Conservation (phyloP, 2,888 invertebrate genomes). For the Drosophila eohydei region DNA sequence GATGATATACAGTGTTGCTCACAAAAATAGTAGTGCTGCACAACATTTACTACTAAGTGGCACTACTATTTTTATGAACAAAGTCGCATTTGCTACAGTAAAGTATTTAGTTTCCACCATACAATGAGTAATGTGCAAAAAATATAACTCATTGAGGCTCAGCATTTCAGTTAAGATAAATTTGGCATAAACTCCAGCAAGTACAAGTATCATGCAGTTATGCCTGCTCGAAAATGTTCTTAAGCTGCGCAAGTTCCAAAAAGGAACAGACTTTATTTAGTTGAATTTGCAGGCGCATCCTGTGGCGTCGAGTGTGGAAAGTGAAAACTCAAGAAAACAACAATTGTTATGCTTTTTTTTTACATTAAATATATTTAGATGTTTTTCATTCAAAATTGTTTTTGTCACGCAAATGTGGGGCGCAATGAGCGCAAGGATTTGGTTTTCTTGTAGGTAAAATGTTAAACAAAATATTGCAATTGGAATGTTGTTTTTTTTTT, state of each 20-base stretch:
- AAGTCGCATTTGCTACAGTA: too few species aligned
- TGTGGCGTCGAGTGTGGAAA: not conserved
- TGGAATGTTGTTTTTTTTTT: slow-evolving; percentile 55
- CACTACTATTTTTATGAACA: too few species aligned
- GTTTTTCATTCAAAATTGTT: slow-evolving; percentile 76
- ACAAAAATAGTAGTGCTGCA: too few species aligned
- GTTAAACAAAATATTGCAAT: slow-evolving; percentile 66
- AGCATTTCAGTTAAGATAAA: not conserved
- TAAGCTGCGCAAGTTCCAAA: slow-evolving; percentile 18
- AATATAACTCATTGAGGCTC: too few species aligned
- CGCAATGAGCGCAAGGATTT: slow-evolving; percentile 31
- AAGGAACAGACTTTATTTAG: slow-evolving; percentile 12
- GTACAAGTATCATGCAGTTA: not conserved
- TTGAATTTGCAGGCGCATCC: slow-evolving; percentile 19
- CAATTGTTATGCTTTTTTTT: slow-evolving; percentile 58
- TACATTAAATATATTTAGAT: slow-evolving; percentile 81
- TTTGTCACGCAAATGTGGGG: slow-evolving; percentile 45
- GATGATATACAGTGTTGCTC: too few species aligned
- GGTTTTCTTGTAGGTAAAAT: slow-evolving; percentile 43
- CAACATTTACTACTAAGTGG: too few species aligned
- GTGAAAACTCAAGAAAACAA: slow-evolving; percentile 29
- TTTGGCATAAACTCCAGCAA: not conserved
- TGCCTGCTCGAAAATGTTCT: not conserved
- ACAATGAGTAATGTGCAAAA: too few species aligned
- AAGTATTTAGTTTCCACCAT: too few species aligned